These are phyloP conservation scores for Papilio gigon DNA, from an alignment of 2,888 invertebrate genomes.

Conservation along the genomic window DNA sequence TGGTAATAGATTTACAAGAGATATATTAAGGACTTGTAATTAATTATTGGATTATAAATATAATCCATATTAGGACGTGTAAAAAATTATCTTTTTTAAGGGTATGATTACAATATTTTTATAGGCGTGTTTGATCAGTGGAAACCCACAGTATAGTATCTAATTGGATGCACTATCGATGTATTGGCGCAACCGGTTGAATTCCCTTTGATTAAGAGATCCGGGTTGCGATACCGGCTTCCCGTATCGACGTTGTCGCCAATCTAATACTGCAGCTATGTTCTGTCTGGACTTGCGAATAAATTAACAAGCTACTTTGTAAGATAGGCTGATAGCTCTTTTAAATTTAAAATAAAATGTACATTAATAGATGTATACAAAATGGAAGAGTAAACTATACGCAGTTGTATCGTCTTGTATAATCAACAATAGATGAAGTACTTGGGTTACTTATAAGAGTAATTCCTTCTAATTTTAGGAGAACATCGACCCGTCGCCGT, in stretches of 20 bases:
- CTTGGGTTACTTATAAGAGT: neutral
- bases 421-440: neutral
- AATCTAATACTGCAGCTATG: neutral
- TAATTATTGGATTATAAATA: neutral
- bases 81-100: neutral
- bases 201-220: conserved; percentile 37
- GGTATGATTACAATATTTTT: neutral
- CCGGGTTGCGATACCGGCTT: conserved; percentile 29
- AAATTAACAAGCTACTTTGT: neutral
- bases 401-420: neutral
- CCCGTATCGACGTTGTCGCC: conserved; percentile 24
- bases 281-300: conserved; percentile 10
- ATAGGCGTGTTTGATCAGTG: neutral
- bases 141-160: neutral
- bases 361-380: neutral
- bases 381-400: neutral
- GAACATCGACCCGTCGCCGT: conserved; percentile 92
- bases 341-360: neutral
- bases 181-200: conserved; percentile 29
- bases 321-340: neutral
- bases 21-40: neutral
- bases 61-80: too few relatives aligned
- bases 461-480: conserved; percentile 81
- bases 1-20: neutral
- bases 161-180: conserved; percentile 20